Conservation (phyloP, 2,888 invertebrate species). For the Drosophila acutilabella region DNA sequence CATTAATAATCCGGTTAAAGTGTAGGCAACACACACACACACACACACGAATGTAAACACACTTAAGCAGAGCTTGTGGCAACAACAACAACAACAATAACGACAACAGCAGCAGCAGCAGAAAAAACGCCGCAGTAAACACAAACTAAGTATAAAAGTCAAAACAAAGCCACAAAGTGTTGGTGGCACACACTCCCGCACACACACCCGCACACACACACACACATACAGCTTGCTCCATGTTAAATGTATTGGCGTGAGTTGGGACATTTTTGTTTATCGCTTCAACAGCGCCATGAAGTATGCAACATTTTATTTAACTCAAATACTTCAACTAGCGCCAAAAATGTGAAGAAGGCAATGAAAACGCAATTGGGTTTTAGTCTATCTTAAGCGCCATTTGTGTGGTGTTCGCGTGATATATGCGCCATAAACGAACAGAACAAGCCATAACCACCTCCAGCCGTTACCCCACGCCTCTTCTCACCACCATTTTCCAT, state of each 20-base stretch:
- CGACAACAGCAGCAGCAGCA: constrained; percentile 23
- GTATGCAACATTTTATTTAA: constrained; percentile 72
- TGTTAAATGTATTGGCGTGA: neutral
- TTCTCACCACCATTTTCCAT: neutral
- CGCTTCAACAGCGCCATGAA: constrained; percentile 60
- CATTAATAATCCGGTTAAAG: constrained; percentile 81
- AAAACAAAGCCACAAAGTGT: constrained; percentile 80
- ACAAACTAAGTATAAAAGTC: constrained; percentile 80
- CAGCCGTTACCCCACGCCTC: neutral
- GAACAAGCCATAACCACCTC: constrained; percentile 4
- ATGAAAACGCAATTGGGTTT: constrained; percentile 66
- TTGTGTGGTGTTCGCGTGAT: constrained; percentile 60
- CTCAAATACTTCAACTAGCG: constrained; percentile 48
- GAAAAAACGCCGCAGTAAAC: constrained; percentile 68
- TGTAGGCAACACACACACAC: constrained; percentile 59
- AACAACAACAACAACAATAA: constrained; percentile 46
- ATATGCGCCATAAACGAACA: constrained; percentile 58
- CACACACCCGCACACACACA: constrained; percentile 26
- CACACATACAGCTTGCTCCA: too few species aligned
- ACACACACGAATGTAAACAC: constrained; percentile 64
- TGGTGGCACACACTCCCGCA: constrained; percentile 51
- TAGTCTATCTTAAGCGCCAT: constrained; percentile 57
- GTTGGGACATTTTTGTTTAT: constrained; percentile 57
- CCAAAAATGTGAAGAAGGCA: constrained; percentile 27
- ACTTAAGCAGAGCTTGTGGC: constrained; percentile 79